Evolutionary conservation across 2,888 invertebrate genomes (phyloP).

Genomic region (Cephus nigrinus): DNA sequence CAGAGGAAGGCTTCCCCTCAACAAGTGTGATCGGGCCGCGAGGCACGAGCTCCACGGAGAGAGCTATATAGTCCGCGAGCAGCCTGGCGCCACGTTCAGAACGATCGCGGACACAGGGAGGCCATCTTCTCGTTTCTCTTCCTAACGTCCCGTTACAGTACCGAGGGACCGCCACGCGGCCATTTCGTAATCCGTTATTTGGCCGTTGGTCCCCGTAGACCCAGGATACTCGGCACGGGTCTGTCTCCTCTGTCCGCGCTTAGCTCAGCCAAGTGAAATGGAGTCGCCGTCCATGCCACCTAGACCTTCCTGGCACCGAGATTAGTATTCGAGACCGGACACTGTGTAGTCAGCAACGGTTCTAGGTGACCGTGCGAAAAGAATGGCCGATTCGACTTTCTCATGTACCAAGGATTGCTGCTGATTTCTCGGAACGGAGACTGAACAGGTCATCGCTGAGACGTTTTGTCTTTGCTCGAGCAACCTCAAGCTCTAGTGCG

Average conservation of each 20-base stretch:
- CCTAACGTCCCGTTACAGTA: neutral
- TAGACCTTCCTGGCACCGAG: neutral
- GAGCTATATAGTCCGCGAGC: slow-evolving; percentile 38
- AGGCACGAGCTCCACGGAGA: slow-evolving; percentile 33
- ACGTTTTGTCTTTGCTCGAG: neutral
- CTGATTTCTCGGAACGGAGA: neutral
- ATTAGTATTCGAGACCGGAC: neutral
- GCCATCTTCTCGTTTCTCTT: neutral
- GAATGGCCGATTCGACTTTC: neutral
- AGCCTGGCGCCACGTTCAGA: slow-evolving; percentile 37
- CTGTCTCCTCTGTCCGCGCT: neutral
- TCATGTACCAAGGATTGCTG: neutral
- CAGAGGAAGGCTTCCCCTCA: slow-evolving; percentile 43
- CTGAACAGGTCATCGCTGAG: neutral
- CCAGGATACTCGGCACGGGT: neutral
- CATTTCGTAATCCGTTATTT: neutral
- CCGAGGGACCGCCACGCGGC: neutral
- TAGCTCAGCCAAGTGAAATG: neutral
- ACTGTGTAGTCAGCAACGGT: neutral
- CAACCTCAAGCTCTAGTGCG: neutral
- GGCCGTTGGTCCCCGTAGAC: neutral
- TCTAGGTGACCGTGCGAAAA: neutral
- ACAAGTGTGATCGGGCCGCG: slow-evolving; percentile 52
- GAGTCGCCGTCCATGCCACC: neutral
- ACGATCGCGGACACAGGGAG: slow-evolving; percentile 16